Percentiles rank a stretch among this genome's conserved stretches.
Conservation (phyloP, 1,140 invertebrate genomes). For the Elysia chlorotica region DNA sequence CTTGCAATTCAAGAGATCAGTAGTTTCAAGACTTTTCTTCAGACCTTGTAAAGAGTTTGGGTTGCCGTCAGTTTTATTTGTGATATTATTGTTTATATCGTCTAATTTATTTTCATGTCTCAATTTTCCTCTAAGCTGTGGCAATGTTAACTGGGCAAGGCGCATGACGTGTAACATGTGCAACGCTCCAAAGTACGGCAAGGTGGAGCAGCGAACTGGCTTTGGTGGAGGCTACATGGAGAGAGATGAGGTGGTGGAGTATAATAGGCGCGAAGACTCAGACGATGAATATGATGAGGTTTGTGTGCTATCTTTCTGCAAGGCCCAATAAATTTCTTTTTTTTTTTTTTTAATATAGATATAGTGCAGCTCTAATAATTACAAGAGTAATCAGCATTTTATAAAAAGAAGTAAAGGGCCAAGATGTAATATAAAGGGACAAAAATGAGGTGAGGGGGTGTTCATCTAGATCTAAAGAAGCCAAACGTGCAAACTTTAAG, state of each 20-base stretch:
- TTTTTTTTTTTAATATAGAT: too few species aligned
- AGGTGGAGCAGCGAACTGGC: constrained; percentile 58
- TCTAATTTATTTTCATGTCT: too few species aligned
- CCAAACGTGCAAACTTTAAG: too few species aligned
- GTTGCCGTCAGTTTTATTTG: background rate
- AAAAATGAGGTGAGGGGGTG: too few species aligned
- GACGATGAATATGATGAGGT: constrained; percentile 61
- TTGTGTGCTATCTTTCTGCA: too few species aligned
- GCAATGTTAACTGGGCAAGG: constrained; percentile 99
- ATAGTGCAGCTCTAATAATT: too few species aligned
- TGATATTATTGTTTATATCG: background rate
- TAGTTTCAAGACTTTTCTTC: too few species aligned
- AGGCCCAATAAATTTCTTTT: too few species aligned
- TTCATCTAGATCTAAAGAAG: too few species aligned
- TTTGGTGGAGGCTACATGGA: constrained; percentile 62
- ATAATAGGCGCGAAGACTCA: constrained; percentile 43
- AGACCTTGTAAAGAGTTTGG: background rate
- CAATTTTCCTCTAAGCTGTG: constrained; percentile 74
- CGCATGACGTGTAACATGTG: constrained; percentile 97
- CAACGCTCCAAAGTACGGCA: constrained; percentile 87
- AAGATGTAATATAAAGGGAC: too few species aligned
- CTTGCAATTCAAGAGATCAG: background rate
- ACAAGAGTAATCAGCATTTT: too few species aligned
- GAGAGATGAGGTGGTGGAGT: constrained; percentile 59
- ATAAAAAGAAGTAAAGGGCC: too few species aligned